Evolutionary conservation across 2,888 invertebrate genomes (phyloP).

Genomic region (Drosophila sordidapex): DNA sequence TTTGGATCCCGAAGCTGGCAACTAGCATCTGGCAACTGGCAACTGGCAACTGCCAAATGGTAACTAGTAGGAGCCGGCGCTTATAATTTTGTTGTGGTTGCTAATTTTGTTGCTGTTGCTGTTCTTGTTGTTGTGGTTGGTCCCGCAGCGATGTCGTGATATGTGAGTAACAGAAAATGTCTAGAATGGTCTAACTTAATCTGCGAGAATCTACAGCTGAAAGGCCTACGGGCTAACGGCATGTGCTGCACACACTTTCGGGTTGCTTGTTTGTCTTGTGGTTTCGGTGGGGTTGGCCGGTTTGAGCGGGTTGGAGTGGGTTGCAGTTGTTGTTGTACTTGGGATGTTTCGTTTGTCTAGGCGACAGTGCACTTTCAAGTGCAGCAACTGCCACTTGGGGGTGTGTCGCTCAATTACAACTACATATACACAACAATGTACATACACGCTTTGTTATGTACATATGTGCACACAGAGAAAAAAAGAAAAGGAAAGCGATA

Average conservation of each 20-base stretch:
- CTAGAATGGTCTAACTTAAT: constrained; percentile 19
- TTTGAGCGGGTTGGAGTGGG: background rate
- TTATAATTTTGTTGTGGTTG: constrained; percentile 31
- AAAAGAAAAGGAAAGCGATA: background rate
- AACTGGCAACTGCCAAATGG: background rate
- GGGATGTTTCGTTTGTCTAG: constrained; percentile 9
- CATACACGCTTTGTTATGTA: background rate
- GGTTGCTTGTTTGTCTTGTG: background rate
- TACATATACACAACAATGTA: background rate
- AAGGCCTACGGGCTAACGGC: constrained; percentile 18
- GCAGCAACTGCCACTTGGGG: constrained; percentile 32
- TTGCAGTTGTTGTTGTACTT: background rate
- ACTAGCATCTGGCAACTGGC: constrained; percentile 11
- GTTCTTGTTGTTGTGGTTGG: constrained; percentile 28
- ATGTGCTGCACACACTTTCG: constrained; percentile 26
- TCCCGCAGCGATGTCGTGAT: constrained; percentile 64
- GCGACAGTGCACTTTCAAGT: constrained; percentile 23
- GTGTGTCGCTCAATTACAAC: constrained; percentile 36
- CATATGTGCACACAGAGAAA: background rate
- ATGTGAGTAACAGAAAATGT: constrained; percentile 39
- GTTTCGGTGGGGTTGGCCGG: background rate
- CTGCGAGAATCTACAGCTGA: constrained; percentile 1
- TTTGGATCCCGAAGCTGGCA: constrained; percentile 15
- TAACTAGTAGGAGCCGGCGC: constrained; percentile 29
- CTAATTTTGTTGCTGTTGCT: constrained; percentile 26